Percentiles rank a stretch among this genome's conserved stretches.
Conservation (phyloP, 2,113 vertebrate species). For the Gallinago jamesoni region DNA sequence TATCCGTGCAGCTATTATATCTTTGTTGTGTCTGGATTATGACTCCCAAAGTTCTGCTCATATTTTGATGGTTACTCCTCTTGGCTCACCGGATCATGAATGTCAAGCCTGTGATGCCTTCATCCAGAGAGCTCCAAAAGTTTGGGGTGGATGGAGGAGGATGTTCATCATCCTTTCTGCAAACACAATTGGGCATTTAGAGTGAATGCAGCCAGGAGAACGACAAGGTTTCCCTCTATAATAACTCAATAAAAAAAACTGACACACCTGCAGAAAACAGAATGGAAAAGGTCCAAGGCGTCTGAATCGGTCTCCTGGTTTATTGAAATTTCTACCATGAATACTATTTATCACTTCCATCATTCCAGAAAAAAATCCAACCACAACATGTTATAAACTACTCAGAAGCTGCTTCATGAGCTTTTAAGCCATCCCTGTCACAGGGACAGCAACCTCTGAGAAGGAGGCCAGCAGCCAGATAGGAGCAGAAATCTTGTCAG, state of each 20-base stretch:
- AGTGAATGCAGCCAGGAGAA: neutral
- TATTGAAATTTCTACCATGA: neutral
- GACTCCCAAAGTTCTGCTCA: neutral
- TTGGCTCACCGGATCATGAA: neutral
- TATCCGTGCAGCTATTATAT: neutral
- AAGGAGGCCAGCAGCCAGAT: slow-evolving; percentile 8
- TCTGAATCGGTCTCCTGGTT: neutral
- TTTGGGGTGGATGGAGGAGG: neutral
- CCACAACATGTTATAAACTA: neutral
- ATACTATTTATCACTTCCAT: neutral
- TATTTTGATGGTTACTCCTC: neutral
- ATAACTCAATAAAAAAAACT: neutral
- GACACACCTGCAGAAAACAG: neutral
- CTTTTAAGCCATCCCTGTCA: slow-evolving; percentile 19
- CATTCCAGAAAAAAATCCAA: neutral
- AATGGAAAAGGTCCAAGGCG: neutral
- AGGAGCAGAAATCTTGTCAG: slow-evolving; percentile 42
- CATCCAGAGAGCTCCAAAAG: neutral
- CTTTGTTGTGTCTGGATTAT: neutral
- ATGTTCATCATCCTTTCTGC: neutral
- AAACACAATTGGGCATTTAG: neutral
- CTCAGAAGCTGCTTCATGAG: slow-evolving; percentile 14
- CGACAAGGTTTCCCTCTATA: neutral
- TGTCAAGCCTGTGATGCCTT: neutral
- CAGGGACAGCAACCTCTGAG: neutral